These are phyloP conservation scores for Melinopterus prodromus DNA, from an alignment of 2,888 invertebrate species.

Conservation along the genomic window DNA sequence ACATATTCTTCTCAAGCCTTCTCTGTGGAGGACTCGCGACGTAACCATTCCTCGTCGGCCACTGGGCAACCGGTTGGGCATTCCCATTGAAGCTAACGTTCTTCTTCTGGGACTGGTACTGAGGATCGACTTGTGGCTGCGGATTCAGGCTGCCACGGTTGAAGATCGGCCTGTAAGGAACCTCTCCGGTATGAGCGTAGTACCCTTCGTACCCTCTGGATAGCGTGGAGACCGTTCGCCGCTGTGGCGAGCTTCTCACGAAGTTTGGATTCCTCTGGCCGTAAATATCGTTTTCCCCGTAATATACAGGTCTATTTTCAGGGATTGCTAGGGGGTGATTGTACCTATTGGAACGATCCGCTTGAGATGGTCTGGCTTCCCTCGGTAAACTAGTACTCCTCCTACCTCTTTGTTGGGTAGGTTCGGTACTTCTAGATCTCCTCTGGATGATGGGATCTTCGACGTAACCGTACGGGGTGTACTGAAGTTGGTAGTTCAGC, in stretches of 20 bases:
- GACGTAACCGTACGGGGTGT: constrained; percentile 51
- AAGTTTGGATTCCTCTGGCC: constrained; percentile 46
- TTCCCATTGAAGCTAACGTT: constrained; percentile 62
- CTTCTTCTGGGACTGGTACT: constrained; percentile 59
- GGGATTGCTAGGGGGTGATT: constrained; percentile 41
- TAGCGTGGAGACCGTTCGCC: constrained; percentile 45
- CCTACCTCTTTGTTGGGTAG: constrained; percentile 56
- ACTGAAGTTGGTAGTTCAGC: constrained; percentile 52
- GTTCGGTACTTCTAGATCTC: constrained; percentile 61
- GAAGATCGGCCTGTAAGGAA: constrained; percentile 60
- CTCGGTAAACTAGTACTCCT: constrained; percentile 60
- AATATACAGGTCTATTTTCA: constrained; percentile 40
- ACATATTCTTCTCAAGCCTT: constrained; percentile 46
- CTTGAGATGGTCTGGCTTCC: constrained; percentile 37
- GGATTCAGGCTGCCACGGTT: constrained; percentile 62
- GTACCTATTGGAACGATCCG: constrained; percentile 19
- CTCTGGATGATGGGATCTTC: constrained; percentile 54
- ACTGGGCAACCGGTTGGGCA: constrained; percentile 49
- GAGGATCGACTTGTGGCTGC: constrained; percentile 51
- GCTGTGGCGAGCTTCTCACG: constrained; percentile 47
- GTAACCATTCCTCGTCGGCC: constrained; percentile 63
- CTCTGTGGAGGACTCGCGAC: constrained; percentile 58
- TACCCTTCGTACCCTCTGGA: constrained; percentile 34
- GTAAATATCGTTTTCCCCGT: constrained; percentile 33
- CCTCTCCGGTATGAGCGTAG: constrained; percentile 40